These are phyloP conservation scores for Boulengeromyrus knoepffleri DNA, from an alignment of 2,113 vertebrate species.

Conservation along the genomic window DNA sequence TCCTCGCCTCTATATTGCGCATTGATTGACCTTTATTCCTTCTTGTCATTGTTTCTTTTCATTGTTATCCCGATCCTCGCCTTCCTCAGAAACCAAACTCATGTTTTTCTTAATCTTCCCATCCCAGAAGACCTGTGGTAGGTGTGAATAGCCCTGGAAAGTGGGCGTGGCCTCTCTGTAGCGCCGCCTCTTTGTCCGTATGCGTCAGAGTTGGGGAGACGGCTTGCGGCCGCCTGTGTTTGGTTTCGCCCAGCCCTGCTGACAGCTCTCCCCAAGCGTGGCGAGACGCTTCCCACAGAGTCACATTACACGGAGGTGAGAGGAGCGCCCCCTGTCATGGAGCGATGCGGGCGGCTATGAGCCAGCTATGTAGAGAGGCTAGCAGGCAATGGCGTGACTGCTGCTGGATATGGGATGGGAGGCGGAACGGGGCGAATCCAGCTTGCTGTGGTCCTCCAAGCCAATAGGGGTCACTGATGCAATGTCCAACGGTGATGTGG, in stretches of 20 bases:
- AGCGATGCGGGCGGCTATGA: neutral
- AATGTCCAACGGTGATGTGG: conserved; percentile 26
- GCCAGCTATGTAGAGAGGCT: neutral
- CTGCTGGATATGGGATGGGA: neutral
- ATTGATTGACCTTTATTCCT: conserved; percentile 38
- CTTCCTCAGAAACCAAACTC: conserved; percentile 37
- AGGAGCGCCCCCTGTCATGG: neutral
- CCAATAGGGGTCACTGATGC: neutral
- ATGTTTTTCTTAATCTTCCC: neutral
- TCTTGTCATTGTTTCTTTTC: conserved; percentile 25
- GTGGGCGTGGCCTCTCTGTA: conserved; percentile 8
- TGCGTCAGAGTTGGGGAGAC: conserved; percentile 18
- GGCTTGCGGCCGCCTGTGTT: conserved; percentile 26
- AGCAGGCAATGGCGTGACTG: neutral
- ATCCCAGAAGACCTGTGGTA: neutral
- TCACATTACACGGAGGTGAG: conserved; percentile 2
- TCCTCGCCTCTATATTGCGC: conserved; percentile 45
- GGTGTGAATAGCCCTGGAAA: neutral
- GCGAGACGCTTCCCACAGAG: conserved; percentile 36
- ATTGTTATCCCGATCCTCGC: conserved; percentile 26
- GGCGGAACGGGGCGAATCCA: neutral
- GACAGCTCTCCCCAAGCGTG: conserved; percentile 44
- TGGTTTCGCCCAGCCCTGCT: conserved; percentile 37
- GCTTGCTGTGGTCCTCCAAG: neutral
- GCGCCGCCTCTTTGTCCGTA: conserved; percentile 21